phyloP scores from a whole-genome alignment of 2,113 vertebrate species.

The Pangasianodon hypophthalmus region DNA sequence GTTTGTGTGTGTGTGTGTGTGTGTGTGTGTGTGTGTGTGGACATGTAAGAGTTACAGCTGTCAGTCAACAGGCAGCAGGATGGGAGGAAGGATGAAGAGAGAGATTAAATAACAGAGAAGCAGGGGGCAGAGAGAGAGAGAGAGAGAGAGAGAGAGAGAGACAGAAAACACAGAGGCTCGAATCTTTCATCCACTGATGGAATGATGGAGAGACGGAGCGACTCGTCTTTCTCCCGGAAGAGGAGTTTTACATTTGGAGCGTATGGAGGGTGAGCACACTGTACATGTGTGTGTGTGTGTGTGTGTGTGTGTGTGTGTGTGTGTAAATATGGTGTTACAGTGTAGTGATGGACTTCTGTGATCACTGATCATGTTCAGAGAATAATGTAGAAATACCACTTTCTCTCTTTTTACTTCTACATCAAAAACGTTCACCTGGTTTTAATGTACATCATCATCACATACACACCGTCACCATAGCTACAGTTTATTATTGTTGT shows the following conservation, averaged over 20 bases:
- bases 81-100: constrained; percentile 67
- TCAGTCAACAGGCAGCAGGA: constrained; percentile 70
- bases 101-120: constrained; percentile 47
- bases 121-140: constrained; percentile 57
- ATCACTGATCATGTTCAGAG: neutral
- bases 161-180: neutral
- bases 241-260: constrained; percentile 78
- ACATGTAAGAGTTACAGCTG: constrained; percentile 69
- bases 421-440: neutral
- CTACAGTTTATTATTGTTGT: too few relatives aligned
- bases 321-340: neutral
- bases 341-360: neutral
- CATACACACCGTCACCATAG: neutral
- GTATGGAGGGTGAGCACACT: constrained; percentile 76
- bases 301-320: neutral
- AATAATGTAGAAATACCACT: neutral
- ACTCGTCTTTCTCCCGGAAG: constrained; percentile 76
- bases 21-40: constrained; percentile 29
- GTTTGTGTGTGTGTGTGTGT: neutral
- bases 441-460: neutral
- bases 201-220: constrained; percentile 65
- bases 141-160: constrained; percentile 67
- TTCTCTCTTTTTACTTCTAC: neutral
- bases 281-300: neutral
- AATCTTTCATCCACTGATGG: constrained; percentile 50